Conservation (phyloP, 2,113 vertebrate species). For the Tauraco erythrolophus region DNA sequence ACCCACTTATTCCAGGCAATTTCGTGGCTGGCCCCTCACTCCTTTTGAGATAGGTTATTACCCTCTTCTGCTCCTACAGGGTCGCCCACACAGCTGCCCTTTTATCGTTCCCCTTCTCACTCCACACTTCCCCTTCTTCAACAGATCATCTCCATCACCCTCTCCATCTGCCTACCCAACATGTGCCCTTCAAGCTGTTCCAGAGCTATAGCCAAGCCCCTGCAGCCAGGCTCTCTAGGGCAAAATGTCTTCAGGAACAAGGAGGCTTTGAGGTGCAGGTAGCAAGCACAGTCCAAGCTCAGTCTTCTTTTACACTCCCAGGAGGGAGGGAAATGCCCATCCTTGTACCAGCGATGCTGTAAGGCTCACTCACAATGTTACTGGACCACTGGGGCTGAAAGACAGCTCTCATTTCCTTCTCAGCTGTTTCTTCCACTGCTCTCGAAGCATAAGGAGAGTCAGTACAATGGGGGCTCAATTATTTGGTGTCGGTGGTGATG, state of each 20-base stretch:
- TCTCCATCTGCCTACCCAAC: conserved; percentile 11
- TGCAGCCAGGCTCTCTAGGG: neutral
- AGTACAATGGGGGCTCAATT: neutral
- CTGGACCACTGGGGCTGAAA: neutral
- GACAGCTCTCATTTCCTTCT: neutral
- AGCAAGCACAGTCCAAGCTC: neutral
- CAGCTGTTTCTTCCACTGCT: neutral
- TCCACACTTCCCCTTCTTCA: neutral
- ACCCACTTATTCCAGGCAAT: neutral
- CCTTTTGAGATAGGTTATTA: neutral
- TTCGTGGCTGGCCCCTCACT: neutral
- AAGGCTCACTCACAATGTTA: neutral
- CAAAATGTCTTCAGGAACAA: neutral
- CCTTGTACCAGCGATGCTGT: neutral
- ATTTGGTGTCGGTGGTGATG: neutral
- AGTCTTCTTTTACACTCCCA: neutral
- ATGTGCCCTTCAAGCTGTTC: conserved; percentile 13
- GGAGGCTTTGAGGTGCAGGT: neutral
- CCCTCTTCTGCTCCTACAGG: neutral
- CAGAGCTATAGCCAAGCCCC: neutral
- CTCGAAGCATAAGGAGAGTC: neutral
- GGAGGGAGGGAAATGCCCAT: neutral
- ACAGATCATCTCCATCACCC: neutral
- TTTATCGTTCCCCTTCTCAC: neutral
- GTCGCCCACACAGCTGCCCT: neutral